Conservation (phyloP, 53 echinoderm and acorn worm genomes). For the Stichopus horrens region DNA sequence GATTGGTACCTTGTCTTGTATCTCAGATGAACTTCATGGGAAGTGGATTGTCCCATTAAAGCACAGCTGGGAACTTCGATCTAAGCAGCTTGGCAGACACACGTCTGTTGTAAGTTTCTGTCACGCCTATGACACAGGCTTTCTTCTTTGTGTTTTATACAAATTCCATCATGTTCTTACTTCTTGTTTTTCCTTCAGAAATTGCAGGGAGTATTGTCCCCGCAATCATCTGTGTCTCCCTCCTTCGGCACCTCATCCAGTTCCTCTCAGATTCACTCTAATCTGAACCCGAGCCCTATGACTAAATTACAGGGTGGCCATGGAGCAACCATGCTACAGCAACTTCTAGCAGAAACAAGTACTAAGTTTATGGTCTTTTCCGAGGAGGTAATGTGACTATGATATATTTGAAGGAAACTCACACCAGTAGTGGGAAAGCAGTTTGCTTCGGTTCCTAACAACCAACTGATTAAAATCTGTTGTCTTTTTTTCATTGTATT, state of each 20-base stretch:
- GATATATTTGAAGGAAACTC: no score
- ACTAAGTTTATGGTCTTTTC: conserved; percentile 99
- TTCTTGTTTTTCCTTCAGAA: not conserved
- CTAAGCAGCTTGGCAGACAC: not conserved
- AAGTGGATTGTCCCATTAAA: not conserved
- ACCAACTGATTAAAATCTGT: no score
- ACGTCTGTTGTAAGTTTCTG: no score
- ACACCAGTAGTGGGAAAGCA: no score
- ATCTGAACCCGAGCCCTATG: conserved; percentile 84
- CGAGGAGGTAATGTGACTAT: conserved; percentile 66
- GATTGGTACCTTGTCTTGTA: no score
- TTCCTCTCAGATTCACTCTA: conserved; percentile 47
- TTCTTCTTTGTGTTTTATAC: not conserved
- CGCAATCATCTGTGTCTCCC: conserved; percentile 30
- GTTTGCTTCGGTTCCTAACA: no score
- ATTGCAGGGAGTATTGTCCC: conserved; percentile 1
- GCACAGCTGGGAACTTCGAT: not conserved
- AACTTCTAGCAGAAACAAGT: conserved; percentile 90
- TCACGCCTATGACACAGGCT: no score
- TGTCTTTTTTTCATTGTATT: no score
- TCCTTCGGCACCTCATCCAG: conserved; percentile 33
- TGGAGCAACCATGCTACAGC: conserved; percentile 91
- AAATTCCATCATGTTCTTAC: not conserved
- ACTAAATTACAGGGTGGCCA: conserved; percentile 82
- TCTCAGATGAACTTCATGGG: no score